Percentiles rank a stretch among this genome's conserved stretches.
Evolutionary conservation across 1,140 invertebrate genomes (phyloP).

Genomic region (Drosophila subpulchrella): DNA sequence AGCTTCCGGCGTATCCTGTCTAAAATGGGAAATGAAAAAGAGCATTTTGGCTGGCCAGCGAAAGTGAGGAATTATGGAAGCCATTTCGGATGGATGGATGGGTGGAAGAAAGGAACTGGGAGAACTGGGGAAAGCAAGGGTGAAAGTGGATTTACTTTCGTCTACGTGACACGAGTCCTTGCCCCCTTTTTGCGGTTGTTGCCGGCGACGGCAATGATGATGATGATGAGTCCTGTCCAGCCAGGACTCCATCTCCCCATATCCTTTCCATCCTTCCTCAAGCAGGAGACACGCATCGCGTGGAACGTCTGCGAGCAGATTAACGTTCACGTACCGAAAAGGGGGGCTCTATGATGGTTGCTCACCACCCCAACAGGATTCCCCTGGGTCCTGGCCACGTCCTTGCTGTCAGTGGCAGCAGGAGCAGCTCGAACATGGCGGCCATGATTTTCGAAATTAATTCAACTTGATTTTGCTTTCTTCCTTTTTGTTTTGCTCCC

Average conservation of each 20-base stretch:
- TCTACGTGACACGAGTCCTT: constrained; percentile 69
- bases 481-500: constrained; percentile 71
- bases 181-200: constrained; percentile 45
- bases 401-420: constrained; percentile 70
- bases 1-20: constrained; percentile 68
- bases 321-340: constrained; percentile 51
- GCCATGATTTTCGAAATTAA: constrained; percentile 84
- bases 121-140: constrained; percentile 55
- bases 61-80: constrained; percentile 64
- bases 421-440: constrained; percentile 43
- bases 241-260: constrained; percentile 13
- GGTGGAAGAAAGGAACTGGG: background rate
- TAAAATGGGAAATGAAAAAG: constrained; percentile 41
- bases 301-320: constrained; percentile 78
- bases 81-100: constrained; percentile 43
- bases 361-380: background rate
- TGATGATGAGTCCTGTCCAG: constrained; percentile 49
- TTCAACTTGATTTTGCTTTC: constrained; percentile 83
- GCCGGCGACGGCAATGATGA: constrained; percentile 26
- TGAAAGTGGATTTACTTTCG: constrained; percentile 82
- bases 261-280: constrained; percentile 22
- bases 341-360: background rate
- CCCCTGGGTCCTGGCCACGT: constrained; percentile 39
- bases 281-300: constrained; percentile 74
- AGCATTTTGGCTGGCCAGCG: constrained; percentile 28